phyloP scores from a whole-genome alignment of 2,888 invertebrate genomes.

The Petrolisthes manimaculis region DNA sequence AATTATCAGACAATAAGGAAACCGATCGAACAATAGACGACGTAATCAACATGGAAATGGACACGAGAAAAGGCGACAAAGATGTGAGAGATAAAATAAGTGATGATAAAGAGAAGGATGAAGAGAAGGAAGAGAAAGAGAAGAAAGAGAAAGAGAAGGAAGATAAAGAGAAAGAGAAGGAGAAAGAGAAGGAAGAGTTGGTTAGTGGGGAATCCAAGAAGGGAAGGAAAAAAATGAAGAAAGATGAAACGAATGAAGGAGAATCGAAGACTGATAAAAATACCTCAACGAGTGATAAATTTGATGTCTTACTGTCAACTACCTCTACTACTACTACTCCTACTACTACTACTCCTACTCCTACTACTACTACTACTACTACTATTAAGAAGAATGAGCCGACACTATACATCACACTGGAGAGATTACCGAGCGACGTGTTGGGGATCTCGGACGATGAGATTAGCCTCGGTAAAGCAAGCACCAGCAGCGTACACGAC shows the following conservation, averaged over 20 bases:
- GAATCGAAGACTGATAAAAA: background rate
- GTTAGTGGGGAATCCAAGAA: no score
- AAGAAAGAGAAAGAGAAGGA: background rate
- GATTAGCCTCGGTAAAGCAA: conserved; percentile 56
- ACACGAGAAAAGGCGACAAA: background rate
- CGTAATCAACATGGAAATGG: conserved; percentile 26
- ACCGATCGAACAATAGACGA: conserved; percentile 22
- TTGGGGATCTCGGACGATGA: conserved; percentile 34
- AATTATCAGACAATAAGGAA: conserved; percentile 7
- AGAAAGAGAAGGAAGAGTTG: background rate
- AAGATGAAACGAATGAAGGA: background rate
- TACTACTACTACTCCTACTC: no score
- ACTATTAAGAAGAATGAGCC: no score
- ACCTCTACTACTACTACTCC: no score
- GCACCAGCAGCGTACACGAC: conserved; percentile 25
- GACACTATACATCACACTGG: no score
- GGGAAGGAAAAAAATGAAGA: background rate
- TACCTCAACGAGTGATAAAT: background rate
- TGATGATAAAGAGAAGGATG: background rate
- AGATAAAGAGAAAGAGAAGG: background rate
- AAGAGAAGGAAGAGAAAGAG: background rate
- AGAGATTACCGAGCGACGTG: no score
- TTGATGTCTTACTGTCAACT: background rate
- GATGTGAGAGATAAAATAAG: background rate
- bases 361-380: no score